A percentile compares a stretch with the other conserved stretches of the same genome.
phyloP scores from a whole-genome alignment of 1,140 invertebrate genomes.

The Aplysia californica region DNA sequence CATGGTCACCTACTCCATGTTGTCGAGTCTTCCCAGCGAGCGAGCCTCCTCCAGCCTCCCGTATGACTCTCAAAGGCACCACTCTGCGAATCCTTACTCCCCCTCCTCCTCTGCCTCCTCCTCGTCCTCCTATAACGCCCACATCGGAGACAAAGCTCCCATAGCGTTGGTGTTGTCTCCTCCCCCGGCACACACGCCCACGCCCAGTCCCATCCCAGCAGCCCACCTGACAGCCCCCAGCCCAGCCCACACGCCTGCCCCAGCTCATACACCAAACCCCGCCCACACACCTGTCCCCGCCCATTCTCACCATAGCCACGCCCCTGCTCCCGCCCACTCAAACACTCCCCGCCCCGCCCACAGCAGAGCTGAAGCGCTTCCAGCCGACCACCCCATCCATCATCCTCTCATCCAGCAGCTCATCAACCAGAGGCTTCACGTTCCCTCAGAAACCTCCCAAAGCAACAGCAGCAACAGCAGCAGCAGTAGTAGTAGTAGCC shows the following conservation, averaged over 20 bases:
- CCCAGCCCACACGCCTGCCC: constrained; percentile 1
- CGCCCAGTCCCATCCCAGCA: background rate
- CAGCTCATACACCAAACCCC: background rate
- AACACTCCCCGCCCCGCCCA: constrained; percentile 15
- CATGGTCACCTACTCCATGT: too few relatives aligned
- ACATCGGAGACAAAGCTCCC: too few relatives aligned
- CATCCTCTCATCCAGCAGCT: constrained; percentile 27
- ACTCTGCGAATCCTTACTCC: too few relatives aligned
- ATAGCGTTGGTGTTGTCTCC: too few relatives aligned
- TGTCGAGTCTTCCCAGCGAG: too few relatives aligned
- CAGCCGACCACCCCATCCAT: constrained; percentile 24
- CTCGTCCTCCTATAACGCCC: too few relatives aligned
- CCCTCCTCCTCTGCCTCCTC: too few relatives aligned
- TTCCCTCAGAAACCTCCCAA: constrained; percentile 3
- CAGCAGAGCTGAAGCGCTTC: background rate
- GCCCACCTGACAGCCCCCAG: background rate
- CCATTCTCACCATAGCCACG: background rate
- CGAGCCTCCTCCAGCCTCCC: too few relatives aligned
- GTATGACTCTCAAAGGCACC: too few relatives aligned
- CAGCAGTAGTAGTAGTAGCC: background rate
- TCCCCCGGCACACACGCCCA: constrained; percentile 13
- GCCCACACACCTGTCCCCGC: background rate
- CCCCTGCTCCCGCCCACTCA: too few relatives aligned
- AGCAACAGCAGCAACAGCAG: background rate
- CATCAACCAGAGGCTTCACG: constrained; percentile 26